phyloP scores from a whole-genome alignment of 2,113 vertebrate genomes.

The Archilochus colubris region DNA sequence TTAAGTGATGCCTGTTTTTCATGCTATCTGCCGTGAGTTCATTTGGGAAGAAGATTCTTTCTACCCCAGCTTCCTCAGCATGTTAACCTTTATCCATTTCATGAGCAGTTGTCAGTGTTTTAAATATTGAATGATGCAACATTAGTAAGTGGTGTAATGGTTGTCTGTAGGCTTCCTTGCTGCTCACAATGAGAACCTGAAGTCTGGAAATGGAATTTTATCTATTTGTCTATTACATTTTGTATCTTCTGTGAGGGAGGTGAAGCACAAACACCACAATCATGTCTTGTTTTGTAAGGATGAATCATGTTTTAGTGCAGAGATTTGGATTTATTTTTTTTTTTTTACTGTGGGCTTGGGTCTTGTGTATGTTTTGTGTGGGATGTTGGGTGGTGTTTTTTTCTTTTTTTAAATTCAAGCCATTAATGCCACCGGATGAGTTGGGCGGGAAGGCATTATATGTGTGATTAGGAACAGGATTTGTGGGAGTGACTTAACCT shows the following conservation, averaged over 20 bases:
- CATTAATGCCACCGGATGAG: background rate
- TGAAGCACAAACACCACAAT: background rate
- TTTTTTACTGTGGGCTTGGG: background rate
- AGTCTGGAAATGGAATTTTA: background rate
- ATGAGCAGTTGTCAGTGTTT: background rate
- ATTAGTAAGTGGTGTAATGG: background rate
- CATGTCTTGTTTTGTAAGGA: background rate
- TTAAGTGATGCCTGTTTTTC: background rate
- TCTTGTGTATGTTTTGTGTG: background rate
- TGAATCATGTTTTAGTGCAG: background rate
- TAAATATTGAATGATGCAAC: background rate
- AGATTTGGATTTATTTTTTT: too few relatives aligned
- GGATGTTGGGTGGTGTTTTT: background rate
- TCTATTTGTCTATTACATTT: background rate
- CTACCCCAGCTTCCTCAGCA: background rate
- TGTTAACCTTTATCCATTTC: background rate
- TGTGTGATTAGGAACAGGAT: constrained; percentile 24
- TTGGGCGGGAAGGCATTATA: background rate
- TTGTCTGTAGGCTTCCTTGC: background rate
- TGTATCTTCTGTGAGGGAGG: background rate
- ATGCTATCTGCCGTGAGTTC: background rate
- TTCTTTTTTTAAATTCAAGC: background rate
- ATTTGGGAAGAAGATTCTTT: background rate
- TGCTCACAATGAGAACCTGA: background rate
- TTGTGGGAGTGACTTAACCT: constrained; percentile 38